phyloP scores from a whole-genome alignment of 2,113 vertebrate species.

The Esox niger region DNA sequence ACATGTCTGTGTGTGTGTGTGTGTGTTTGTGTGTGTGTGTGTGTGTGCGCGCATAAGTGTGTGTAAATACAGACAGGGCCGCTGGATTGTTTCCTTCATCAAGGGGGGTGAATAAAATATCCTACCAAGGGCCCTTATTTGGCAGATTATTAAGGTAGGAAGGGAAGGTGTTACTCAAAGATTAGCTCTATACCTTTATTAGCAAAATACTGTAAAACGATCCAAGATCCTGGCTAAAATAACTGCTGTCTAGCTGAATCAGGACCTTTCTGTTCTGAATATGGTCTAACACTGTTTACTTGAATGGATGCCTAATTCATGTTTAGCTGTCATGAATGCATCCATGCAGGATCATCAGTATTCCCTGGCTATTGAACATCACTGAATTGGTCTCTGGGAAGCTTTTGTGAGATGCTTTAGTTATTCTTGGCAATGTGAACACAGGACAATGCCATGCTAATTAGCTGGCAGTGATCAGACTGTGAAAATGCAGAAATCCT shows the following conservation, averaged over 20 bases:
- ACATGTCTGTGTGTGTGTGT: too few species aligned
- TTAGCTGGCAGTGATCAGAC: not conserved
- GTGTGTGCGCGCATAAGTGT: too few species aligned
- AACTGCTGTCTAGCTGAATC: not conserved
- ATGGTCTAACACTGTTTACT: not conserved
- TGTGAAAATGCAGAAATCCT: not conserved
- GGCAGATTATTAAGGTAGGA: too few species aligned
- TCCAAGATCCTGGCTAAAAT: not conserved
- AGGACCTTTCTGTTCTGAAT: slow-evolving; percentile 2
- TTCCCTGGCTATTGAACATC: not conserved
- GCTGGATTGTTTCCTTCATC: too few species aligned
- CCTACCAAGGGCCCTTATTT: too few species aligned
- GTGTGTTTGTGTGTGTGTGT: too few species aligned
- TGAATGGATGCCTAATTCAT: not conserved
- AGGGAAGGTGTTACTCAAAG: too few species aligned
- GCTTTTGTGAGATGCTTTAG: not conserved
- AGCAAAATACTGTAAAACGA: not conserved
- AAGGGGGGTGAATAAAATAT: not conserved
- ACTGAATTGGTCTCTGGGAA: not conserved
- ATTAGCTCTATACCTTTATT: not conserved
- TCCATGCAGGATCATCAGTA: not conserved
- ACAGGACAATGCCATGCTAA: slow-evolving; percentile 2
- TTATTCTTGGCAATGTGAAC: not conserved
- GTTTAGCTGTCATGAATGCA: not conserved
- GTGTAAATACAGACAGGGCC: too few species aligned